Conservation (phyloP, 2,113 vertebrate genomes). For the rabbit (Oryctolagus cuniculus) region DNA sequence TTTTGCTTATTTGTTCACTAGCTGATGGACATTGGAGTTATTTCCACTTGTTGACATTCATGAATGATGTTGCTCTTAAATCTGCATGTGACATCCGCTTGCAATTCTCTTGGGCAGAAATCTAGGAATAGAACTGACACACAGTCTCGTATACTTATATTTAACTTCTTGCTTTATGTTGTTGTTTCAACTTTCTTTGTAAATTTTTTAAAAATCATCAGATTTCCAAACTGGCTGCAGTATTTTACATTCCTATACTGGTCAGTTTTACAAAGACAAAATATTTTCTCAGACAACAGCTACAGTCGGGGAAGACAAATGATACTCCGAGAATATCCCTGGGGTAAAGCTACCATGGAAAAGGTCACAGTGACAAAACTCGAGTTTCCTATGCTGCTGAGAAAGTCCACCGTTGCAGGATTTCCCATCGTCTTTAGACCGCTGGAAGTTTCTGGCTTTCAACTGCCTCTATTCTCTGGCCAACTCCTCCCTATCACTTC, state of each 20-base stretch:
- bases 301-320: neutral
- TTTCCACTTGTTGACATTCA: neutral
- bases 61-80: too few species aligned
- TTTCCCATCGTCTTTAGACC: neutral
- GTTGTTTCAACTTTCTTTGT: neutral
- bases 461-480: neutral
- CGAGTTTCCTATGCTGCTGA: neutral
- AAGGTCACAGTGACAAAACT: accelerated
- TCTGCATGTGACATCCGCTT: neutral
- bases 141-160: neutral
- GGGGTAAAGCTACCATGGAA: too few species aligned
- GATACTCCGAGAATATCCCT: too few species aligned
- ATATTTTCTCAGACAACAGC: neutral
- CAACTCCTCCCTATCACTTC: neutral
- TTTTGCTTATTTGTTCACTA: too few species aligned
- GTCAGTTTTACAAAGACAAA: neutral
- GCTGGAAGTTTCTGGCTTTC: neutral
- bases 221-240: neutral
- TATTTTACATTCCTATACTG: neutral
- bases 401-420: neutral
- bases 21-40: neutral
- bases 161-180: neutral
- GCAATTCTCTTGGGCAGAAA: neutral
- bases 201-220: neutral
- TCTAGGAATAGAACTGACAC: neutral